phyloP scores from a whole-genome alignment of 2,888 invertebrate species.

The Doris montereyensis region DNA sequence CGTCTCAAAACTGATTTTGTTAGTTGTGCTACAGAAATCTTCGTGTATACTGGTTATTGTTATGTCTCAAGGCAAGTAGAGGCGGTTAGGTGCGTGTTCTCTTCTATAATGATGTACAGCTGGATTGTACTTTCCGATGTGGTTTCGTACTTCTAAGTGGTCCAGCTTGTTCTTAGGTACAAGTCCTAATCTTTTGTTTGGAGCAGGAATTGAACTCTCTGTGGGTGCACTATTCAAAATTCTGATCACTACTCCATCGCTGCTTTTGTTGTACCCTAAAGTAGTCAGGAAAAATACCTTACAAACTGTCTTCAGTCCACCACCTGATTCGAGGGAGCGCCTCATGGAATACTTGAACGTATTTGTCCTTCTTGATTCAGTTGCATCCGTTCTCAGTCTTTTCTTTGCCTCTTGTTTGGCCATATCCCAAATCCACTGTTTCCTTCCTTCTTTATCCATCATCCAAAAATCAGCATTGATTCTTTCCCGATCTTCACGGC shows the following conservation, averaged over 20 bases:
- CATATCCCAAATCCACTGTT: no score
- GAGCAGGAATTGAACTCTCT: not conserved
- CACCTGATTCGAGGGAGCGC: no score
- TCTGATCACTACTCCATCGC: constrained; percentile 2
- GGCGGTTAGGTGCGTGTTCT: constrained; percentile 15
- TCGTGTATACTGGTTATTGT: constrained; percentile 13
- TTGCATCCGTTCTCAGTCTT: no score
- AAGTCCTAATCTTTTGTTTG: constrained; percentile 10
- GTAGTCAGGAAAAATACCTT: constrained; percentile 5
- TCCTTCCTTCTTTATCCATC: no score
- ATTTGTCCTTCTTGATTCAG: no score
- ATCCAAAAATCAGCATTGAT: no score
- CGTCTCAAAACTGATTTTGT: not conserved
- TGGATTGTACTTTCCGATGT: not conserved
- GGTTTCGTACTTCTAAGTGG: not conserved
- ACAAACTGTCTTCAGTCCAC: no score
- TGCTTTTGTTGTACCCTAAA: not conserved
- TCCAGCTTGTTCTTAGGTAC: constrained; percentile 11
- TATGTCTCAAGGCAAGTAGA: not conserved
- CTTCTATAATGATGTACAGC: constrained; percentile 7
- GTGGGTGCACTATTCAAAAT: not conserved
- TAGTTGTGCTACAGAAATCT: not conserved
- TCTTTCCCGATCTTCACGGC: no score
- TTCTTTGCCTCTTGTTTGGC: no score
- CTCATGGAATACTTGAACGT: no score